Evolutionary conservation across 2,113 vertebrate genomes (phyloP).

Genomic region (Ursus arctos): DNA sequence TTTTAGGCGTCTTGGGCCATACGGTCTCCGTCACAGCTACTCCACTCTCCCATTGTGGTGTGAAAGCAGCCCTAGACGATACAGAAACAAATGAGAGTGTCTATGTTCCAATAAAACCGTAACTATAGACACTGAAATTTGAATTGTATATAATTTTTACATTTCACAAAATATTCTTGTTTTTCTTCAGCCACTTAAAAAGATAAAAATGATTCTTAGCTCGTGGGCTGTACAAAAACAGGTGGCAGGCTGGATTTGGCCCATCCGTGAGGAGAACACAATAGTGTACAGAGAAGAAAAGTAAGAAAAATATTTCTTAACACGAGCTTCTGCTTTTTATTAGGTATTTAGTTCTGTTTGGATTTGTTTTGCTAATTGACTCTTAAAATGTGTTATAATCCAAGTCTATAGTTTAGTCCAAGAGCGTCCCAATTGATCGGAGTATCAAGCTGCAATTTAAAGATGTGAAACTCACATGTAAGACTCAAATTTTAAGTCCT

Average conservation of each 20-base stretch:
- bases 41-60: neutral
- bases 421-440: neutral
- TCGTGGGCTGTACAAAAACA: neutral
- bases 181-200: constrained; percentile 19
- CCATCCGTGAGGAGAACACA: neutral
- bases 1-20: neutral
- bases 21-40: neutral
- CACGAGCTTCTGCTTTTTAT: neutral
- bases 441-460: neutral
- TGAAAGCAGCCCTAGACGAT: neutral
- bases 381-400: neutral
- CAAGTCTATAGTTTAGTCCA: neutral
- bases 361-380: neutral
- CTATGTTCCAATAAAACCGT: neutral
- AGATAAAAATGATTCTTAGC: constrained; percentile 1
- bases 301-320: neutral
- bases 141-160: neutral
- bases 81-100: neutral
- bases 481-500: neutral
- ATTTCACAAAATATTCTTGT: constrained; percentile 2
- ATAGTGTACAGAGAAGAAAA: neutral
- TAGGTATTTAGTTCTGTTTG: neutral
- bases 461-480: neutral
- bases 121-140: neutral
- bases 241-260: neutral